A percentile compares a stretch with the other conserved stretches of the same genome.
Conservation (phyloP, 1,140 invertebrate genomes). For the Drosophila yakuba region DNA sequence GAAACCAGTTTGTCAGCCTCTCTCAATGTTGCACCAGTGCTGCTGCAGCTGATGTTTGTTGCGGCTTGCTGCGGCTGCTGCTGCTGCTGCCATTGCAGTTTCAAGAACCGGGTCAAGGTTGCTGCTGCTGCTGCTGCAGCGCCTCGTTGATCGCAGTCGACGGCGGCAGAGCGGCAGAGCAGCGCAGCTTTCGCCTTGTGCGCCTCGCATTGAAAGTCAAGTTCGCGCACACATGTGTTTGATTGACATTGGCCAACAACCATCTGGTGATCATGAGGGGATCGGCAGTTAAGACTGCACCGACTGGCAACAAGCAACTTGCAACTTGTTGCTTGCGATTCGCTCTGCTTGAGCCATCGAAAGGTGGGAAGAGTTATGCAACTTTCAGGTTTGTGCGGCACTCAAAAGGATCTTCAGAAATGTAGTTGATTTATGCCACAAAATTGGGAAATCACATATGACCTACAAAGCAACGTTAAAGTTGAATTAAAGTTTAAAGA, state of each 20-base stretch:
- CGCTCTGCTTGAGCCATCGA: conserved; percentile 1
- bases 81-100: conserved; percentile 66
- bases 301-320: background rate
- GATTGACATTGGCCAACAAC: conserved; percentile 50
- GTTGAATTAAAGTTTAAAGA: no score
- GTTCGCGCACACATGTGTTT: conserved; percentile 72
- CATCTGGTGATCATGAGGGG: conserved; percentile 25
- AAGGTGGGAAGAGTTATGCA: background rate
- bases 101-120: conserved; percentile 83
- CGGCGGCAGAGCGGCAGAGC: conserved; percentile 16
- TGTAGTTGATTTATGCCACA: no score
- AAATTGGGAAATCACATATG: no score
- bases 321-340: conserved; percentile 26
- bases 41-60: no score
- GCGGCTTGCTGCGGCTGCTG: conserved; percentile 9
- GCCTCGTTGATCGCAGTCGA: conserved; percentile 45
- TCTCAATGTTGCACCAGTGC: conserved; percentile 68
- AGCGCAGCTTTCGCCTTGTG: conserved; percentile 74
- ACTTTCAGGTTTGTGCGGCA: background rate
- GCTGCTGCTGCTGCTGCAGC: conserved; percentile 25
- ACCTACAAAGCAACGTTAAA: no score
- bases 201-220: conserved; percentile 81
- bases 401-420: background rate
- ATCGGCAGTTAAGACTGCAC: conserved; percentile 13
- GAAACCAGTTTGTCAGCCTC: conserved; percentile 72